Base-by-base conservation (phyloP, 2,113 vertebrate species). In the Psephotus haematonotus region DNA sequence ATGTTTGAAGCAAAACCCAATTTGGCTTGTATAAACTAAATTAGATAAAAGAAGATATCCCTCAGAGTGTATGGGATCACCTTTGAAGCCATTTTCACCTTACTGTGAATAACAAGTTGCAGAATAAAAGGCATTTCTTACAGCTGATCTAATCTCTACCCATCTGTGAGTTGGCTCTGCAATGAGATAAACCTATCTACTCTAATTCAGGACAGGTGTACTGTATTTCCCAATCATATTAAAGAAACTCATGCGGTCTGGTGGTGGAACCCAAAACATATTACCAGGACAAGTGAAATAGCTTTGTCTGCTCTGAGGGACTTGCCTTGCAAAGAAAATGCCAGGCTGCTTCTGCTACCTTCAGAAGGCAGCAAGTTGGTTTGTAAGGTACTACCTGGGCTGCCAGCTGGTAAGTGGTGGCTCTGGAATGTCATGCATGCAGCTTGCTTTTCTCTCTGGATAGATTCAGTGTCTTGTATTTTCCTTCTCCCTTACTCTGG, bases 1-100 rank as follows among this genome's bases (percentile, higher is more conserved):
- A 63, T 84, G 85, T 94, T 93, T 17, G 80, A 96, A 97, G 95
- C 82, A 93, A 96, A 97, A 97, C 93, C 77, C 82, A 90, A 96
- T 97, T 97, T 97, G 80, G 91, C 94, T 95, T 94, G 70, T 96
- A 95, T 92, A 94, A 96, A 96, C 87, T 95, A 46, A 77, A 64
- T 93, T 94, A 96, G 91, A 78, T 94, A 90, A 67, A 90, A 97
- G 76, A 90, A 93, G 91, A 95, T 95, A 93, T 65, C 83, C 91
- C 93, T 93, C 80, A 50, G 88, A 76, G 52, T 87, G 46, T 44
- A 39, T 0, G 0, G 33, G 82, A 96, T 96, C 95, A 86, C 85
- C 92, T 94, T 52, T 93, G 92, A 97, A 96, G 82, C 76, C 4
- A 4, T 87, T 96, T 87, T 90, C 82, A 68, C 84, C 70, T 71